Base-by-base conservation (phyloP, 2,797 vertebrate genomes). In the Lagodon rhomboides region DNA sequence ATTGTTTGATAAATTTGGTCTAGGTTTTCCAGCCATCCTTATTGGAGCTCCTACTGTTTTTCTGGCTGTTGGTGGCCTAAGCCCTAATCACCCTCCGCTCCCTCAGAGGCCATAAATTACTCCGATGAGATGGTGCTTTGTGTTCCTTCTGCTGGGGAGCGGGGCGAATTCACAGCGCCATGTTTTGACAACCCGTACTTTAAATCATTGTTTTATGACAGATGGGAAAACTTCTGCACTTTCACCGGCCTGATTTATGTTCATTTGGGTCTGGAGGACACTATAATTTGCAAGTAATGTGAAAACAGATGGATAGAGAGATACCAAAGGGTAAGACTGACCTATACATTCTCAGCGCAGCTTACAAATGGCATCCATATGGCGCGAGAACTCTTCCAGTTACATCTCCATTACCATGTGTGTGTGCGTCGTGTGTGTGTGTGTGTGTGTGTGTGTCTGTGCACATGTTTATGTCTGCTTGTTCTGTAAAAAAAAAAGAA, bases 131-230 rank as follows among this genome's bases (percentile, higher is more conserved):
- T 96, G 95, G 96, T 89, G 96, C 97, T 98, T 98, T 98, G 98
- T 99, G 95, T 97, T 97, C 96, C 95, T 97, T 94, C 94, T 94
- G 95, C 96, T 94, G 94, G 95, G 93, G 96, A 95, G 96, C 94
- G 91, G 96, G 96, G 95, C 93, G 93, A 95, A 96, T 96, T 97
- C 95, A 94, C 97, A 95, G 97, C 94, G 68, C 94, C 93, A 88
- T 97, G 95, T 98, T 98, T 98, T 98, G 97, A 98, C 97, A 98
- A 97, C 97, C 95, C 95, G 91, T 95, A 94, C 96, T 96, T 97
- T 99, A 97, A 98, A 97, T 98, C 97, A 97, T 98, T 98, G 97
- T 97, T 98, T 98, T 98, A 98, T 97, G 98, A 98, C 96, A 96
- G 97, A 97, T 96, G 96, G 97, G 96, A 96, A 97, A 99, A 98